Evolutionary conservation across 2,888 invertebrate genomes (phyloP), one percentile per base, ranked within the genome.

Genomic region (Glaucopsyche alexis): DNA sequence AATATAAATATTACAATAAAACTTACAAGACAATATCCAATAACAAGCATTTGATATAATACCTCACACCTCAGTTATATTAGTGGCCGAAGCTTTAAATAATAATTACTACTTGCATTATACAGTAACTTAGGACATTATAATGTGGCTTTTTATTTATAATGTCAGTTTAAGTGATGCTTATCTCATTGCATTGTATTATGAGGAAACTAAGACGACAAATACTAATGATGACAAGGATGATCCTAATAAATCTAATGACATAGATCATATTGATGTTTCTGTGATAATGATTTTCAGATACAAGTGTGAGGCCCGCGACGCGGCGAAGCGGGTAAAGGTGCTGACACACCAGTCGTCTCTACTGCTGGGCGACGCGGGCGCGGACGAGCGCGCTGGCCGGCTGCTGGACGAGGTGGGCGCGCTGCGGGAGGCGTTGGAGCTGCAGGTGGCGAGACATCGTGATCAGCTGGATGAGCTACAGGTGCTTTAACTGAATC

Each of bases 281-380:
- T 19, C 16, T 55, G 16, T 7, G 7, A 47, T 13, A 9, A 13
- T 29, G 13, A 0, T 7, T 6, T n/a, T 40, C 81, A 93, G 92
- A 0, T 93, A 90, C 84, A 94, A 94, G 72, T 86, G 88, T 11
- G 94, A 94, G 79, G 94, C 94, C 0, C 89, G 94, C 74, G 87
- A 94, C 81, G 95, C 95, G 0, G 95, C 95, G 83, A 95, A 95
- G 78, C 89, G 91, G 0, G 92, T 87, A 0, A 86, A 84, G 77
- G 94, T 95, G 8, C 85, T 96, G 67, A 94, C 95, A 0, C 95
- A 96, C 81, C 96, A 95, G 86, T 95, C 95, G 79, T 93, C 95
- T 0, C 85, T 96, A 19, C 86, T 96, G 16, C 87, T 95, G 88
- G 95, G 94, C 0, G 94, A 95, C 64, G 87, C 94, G 70, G 92